phyloP scores from a whole-genome alignment of 2,797 vertebrate genomes.

The Luscinia luscinia region DNA sequence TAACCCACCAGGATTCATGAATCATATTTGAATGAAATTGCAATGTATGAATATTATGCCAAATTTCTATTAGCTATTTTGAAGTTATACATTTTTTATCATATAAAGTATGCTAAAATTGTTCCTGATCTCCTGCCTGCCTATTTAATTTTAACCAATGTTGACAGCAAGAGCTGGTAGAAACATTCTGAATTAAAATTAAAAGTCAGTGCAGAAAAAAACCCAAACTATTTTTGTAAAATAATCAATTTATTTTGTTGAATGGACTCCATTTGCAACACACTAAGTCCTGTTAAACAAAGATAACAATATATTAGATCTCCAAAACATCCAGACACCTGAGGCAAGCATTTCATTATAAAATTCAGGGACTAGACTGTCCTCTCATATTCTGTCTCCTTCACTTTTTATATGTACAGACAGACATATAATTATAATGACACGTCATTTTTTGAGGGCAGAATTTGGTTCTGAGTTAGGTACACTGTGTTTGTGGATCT shows the following conservation, averaged over 20 bases:
- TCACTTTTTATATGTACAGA: neutral
- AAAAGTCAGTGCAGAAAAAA: neutral
- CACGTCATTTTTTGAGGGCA: neutral
- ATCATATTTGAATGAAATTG: neutral
- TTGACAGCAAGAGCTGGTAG: slow-evolving; percentile 14
- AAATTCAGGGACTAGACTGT: neutral
- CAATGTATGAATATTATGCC: neutral
- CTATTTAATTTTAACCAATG: slow-evolving; percentile 3
- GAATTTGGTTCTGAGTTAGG: slow-evolving; percentile 26
- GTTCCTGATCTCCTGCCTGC: neutral
- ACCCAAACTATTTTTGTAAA: neutral
- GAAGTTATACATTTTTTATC: slow-evolving; percentile 10
- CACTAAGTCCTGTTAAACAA: neutral
- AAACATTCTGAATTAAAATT: neutral
- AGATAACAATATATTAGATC: neutral
- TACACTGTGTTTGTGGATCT: slow-evolving; percentile 13
- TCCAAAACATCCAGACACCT: neutral
- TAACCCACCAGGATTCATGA: neutral
- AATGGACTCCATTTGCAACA: neutral
- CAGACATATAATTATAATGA: neutral
- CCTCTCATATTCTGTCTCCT: neutral
- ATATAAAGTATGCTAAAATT: slow-evolving; percentile 1
- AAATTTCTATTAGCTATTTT: slow-evolving; percentile 44
- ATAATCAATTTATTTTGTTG: neutral
- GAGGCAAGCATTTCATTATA: neutral